A percentile compares a stretch with the other conserved stretches of the same genome.
Evolutionary conservation across 2,888 invertebrate genomes (phyloP).

Genomic region (Muschampia plurimacula): DNA sequence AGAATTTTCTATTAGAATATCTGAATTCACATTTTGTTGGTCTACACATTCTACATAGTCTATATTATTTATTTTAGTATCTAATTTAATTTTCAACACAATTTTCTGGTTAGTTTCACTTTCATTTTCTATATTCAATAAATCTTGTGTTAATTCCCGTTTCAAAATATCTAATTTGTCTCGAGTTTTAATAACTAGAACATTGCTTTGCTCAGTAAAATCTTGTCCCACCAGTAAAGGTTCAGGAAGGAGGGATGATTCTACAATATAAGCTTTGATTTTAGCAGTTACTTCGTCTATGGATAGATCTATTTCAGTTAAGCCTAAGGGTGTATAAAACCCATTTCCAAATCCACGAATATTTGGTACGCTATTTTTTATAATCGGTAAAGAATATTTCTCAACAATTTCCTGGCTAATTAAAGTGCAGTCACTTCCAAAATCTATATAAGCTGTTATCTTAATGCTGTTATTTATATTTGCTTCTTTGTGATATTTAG

Average conservation of each 20-base stretch:
- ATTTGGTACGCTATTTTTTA: background rate
- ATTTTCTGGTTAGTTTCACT: background rate
- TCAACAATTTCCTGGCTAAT: slow-evolving; percentile 6
- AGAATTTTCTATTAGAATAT: background rate
- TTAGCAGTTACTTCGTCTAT: slow-evolving; percentile 13
- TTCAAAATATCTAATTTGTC: slow-evolving; percentile 7
- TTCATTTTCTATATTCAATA: background rate
- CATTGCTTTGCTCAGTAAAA: slow-evolving; percentile 15
- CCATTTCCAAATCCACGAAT: slow-evolving; percentile 14
- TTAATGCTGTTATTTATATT: background rate
- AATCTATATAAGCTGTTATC: background rate
- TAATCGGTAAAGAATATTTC: background rate
- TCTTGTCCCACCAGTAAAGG: slow-evolving; percentile 10
- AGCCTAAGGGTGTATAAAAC: slow-evolving; percentile 1
- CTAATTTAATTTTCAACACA: slow-evolving; percentile 3
- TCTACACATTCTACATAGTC: slow-evolving; percentile 1
- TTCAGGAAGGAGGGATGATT: slow-evolving; percentile 10
- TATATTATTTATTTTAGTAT: slow-evolving; percentile 4
- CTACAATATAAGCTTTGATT: slow-evolving; percentile 7
- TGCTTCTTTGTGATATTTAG: slow-evolving; percentile 13
- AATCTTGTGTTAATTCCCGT: background rate
- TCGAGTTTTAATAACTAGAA: slow-evolving; percentile 5
- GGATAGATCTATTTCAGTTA: slow-evolving; percentile 5
- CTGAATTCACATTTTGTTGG: background rate
- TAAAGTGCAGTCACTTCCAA: slow-evolving; percentile 19